Evolutionary conservation across 2,888 invertebrate species (phyloP).

Genomic region (Steinernema scapterisci): DNA sequence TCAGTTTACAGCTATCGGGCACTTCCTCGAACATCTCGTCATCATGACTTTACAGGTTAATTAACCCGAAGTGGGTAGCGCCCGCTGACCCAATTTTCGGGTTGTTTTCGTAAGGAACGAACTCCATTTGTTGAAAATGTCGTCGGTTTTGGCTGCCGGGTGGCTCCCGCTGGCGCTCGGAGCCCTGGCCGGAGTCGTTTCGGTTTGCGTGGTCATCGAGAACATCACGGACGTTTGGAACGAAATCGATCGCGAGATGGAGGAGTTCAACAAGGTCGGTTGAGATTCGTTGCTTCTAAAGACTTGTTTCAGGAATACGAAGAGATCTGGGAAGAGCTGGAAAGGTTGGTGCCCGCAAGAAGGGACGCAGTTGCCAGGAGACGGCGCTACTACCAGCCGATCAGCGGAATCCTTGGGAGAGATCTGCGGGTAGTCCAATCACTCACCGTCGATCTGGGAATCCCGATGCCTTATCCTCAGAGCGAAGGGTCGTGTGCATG

Average conservation of each 20-base stretch:
- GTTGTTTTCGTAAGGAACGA: neutral
- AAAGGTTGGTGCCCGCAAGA: neutral
- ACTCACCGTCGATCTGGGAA: constrained; percentile 8
- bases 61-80: constrained; percentile 1
- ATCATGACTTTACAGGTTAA: neutral
- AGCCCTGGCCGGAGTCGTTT: constrained; percentile 8
- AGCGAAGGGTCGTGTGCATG: neutral
- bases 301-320: neutral
- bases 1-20: too few relatives aligned
- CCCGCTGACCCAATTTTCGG: constrained; percentile 2
- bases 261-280: neutral
- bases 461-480: neutral
- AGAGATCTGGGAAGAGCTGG: neutral
- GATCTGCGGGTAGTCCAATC: neutral
- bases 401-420: neutral
- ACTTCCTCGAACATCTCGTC: too few relatives aligned
- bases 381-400: constrained; percentile 18
- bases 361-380: neutral
- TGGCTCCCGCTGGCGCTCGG: constrained; percentile 4
- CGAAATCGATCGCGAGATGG: constrained; percentile 18
- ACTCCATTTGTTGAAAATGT: neutral
- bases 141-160: neutral
- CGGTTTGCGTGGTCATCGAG: neutral
- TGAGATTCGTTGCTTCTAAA: neutral
- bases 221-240: constrained; percentile 19